Conservation (phyloP, 2,113 vertebrate species). For the human (Homo sapiens) region DNA sequence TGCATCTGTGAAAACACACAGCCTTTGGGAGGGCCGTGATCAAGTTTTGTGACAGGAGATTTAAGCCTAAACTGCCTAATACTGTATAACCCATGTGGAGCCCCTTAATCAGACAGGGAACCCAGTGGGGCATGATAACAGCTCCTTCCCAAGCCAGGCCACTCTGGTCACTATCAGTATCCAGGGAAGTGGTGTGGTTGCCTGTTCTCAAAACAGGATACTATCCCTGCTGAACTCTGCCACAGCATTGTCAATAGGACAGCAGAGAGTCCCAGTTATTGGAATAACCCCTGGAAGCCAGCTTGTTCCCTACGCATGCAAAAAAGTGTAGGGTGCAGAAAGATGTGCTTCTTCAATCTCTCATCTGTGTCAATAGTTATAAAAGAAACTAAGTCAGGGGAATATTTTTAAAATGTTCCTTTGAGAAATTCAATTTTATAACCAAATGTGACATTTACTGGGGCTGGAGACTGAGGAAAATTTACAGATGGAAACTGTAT, state of each 20-base stretch:
- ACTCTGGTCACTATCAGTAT: too few species aligned
- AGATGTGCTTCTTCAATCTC: not conserved
- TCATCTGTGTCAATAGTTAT: not conserved
- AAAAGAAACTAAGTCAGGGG: not conserved
- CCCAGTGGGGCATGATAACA: too few species aligned
- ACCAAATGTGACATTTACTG: constrained; percentile 66
- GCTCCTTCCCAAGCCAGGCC: not conserved
- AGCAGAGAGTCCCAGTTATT: not conserved
- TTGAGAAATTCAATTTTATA: constrained; percentile 58
- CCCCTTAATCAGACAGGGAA: not conserved
- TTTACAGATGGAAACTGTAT: not conserved
- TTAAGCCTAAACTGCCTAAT: not conserved
- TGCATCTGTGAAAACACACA: not conserved
- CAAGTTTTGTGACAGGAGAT: not conserved
- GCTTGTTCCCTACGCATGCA: not conserved
- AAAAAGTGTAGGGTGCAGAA: not conserved
- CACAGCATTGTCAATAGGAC: not conserved
- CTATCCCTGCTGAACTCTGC: too few species aligned
- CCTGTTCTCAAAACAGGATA: not conserved
- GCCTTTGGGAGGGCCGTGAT: not conserved
- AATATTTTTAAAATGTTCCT: constrained; percentile 47
- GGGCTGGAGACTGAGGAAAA: constrained; percentile 19
- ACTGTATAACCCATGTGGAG: not conserved
- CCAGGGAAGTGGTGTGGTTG: not conserved
- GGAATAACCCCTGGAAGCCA: not conserved